These are phyloP conservation scores for Pandion haliaetus DNA, from an alignment of 2,113 vertebrate genomes.

Conservation along the genomic window DNA sequence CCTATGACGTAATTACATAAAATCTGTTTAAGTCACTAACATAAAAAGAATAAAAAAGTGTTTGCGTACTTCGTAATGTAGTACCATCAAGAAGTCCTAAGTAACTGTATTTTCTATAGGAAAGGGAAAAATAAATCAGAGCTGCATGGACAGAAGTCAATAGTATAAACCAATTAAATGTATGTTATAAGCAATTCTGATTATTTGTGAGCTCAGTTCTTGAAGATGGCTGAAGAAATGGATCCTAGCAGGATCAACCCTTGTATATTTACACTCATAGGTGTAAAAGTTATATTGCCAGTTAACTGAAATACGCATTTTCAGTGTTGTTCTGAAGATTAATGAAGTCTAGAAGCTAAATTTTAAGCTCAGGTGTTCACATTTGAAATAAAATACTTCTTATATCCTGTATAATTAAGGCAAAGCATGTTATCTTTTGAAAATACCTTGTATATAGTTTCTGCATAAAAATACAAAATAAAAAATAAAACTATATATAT, in stretches of 20 bases:
- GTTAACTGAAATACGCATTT: constrained; percentile 37
- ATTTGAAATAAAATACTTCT: constrained; percentile 56
- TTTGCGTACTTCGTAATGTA: background rate
- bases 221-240: background rate
- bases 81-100: constrained; percentile 35
- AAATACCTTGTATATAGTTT: constrained; percentile 60
- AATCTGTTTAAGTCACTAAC: background rate
- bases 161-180: background rate
- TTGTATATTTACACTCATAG: constrained; percentile 16
- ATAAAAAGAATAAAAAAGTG: background rate
- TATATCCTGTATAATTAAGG: constrained; percentile 56
- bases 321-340: constrained; percentile 35
- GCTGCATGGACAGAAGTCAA: background rate
- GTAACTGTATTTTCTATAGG: constrained; percentile 18
- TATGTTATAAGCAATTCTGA: background rate
- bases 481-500: constrained; percentile 60
- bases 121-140: background rate
- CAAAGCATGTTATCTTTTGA: constrained; percentile 61
- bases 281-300: constrained; percentile 41
- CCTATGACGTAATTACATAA: background rate
- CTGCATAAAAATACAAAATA: constrained; percentile 69
- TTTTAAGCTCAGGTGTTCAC: constrained; percentile 32
- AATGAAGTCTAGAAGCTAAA: constrained; percentile 10
- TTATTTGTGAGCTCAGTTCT: background rate
- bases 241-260: constrained; percentile 51